Percentiles rank a stretch among this genome's conserved stretches.
These are phyloP conservation scores for Aythya baeri DNA, from an alignment of 2,113 vertebrate genomes.

Conservation along the genomic window DNA sequence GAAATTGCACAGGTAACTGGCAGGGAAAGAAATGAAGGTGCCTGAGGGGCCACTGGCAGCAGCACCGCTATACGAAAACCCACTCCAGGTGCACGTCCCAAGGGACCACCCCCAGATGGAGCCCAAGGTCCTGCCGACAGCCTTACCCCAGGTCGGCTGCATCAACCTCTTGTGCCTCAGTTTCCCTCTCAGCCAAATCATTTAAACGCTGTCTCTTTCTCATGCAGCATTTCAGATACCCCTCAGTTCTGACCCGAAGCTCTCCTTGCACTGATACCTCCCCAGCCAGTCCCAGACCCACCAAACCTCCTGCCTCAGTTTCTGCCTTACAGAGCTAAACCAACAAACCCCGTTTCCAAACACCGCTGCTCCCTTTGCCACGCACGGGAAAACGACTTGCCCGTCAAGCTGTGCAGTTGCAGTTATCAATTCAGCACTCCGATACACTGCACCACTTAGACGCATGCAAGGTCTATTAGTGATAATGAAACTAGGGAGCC, in stretches of 20 bases:
- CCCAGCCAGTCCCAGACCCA: background rate
- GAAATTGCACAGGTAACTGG: rapidly evolving
- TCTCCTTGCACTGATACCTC: background rate
- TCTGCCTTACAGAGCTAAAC: rapidly evolving
- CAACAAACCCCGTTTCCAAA: background rate
- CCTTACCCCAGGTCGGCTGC: rapidly evolving
- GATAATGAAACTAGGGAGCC: constrained; percentile 56
- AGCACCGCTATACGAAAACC: background rate
- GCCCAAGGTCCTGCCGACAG: rapidly evolving
- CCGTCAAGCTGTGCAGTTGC: background rate
- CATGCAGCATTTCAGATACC: background rate
- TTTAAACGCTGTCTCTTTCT: background rate
- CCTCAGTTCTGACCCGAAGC: background rate
- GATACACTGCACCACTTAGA: background rate
- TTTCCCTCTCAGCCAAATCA: background rate
- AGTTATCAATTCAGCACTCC: background rate
- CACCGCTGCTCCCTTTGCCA: background rate
- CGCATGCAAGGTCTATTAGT: constrained; percentile 9
- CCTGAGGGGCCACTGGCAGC: too few species aligned
- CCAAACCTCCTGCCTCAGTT: rapidly evolving
- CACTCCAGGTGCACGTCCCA: background rate
- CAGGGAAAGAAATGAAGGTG: background rate
- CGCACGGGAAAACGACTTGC: rapidly evolving
- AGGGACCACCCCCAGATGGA: rapidly evolving
- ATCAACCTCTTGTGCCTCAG: background rate